Evolutionary conservation across 92 coral and sea anemone species (phyloP), one percentile per base, ranked within the genome.

Genomic region (Pocillopora grandis): DNA sequence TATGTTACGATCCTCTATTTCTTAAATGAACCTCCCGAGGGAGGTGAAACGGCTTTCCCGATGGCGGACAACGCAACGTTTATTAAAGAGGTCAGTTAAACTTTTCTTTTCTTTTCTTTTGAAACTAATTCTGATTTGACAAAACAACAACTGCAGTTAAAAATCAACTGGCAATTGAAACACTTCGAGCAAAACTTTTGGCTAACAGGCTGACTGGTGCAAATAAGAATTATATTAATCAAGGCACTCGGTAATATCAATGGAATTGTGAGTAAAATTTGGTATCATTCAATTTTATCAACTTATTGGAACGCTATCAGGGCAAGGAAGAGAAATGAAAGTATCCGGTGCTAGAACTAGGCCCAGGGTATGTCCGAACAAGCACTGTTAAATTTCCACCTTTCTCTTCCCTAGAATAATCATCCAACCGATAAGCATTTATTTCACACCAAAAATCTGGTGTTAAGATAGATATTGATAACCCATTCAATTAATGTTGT

Each of bases 31-130:
- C 95, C 91, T 5, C 87, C 85, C 57, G 92, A 77, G 37, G 99
- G 99, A 63, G 99, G 99, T 72, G 98, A 94, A 87, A 97, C 99
- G 12, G 99, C 99, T 21, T 97, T 97, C 71, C 98, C 99, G 10
- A 68, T 97, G 57, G 99, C 99, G 19, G 99, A 97, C 84, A 97
- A 97, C 76, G 92, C 80, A 4, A 92, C 99, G 14, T 87, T 92
- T 58, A 83, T 72, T 73, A 81, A 85, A 87, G 80, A 86, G 90
- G 98, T 95, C 75, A 23, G 78, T 75, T 6, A 10, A 31, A 1
- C 16, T 5, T 16, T 49, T 19, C 17, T 17, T 16, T 49, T 19
- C 17, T 17, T 1, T 11, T 10, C 10, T 23, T 27, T 27, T 27
- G 31, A 27, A 11, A 15, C 59, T 7, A 2, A 13, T 72, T 5